Evolutionary conservation across 2,888 invertebrate species (phyloP).

Genomic region (Drosophila paracracens): DNA sequence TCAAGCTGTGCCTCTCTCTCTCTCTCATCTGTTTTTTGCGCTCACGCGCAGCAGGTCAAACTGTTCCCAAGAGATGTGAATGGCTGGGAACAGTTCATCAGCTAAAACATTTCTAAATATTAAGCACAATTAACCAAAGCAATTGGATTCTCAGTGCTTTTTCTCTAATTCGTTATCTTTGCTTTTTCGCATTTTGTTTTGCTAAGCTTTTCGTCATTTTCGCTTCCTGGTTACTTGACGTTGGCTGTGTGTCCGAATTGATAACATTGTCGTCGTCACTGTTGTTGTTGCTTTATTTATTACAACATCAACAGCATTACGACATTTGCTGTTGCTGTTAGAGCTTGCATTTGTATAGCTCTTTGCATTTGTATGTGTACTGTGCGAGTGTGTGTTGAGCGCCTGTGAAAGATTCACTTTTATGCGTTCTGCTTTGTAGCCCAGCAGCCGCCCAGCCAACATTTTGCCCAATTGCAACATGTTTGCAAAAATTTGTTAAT

Average conservation of each 20-base stretch:
- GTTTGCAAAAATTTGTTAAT: not conserved
- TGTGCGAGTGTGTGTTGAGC: constrained; percentile 38
- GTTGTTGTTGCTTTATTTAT: constrained; percentile 61
- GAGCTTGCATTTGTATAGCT: constrained; percentile 48
- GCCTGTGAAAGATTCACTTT: constrained; percentile 72
- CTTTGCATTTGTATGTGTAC: constrained; percentile 35
- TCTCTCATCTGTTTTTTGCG: constrained; percentile 21
- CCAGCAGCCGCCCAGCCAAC: constrained; percentile 55
- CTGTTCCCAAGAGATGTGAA: constrained; percentile 58
- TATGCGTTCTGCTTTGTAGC: constrained; percentile 46
- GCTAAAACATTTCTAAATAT: constrained; percentile 39
- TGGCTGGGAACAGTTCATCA: constrained; percentile 61
- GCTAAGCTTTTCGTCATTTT: constrained; percentile 65
- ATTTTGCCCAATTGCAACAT: constrained; percentile 24
- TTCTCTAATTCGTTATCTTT: constrained; percentile 37
- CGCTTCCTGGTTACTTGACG: constrained; percentile 68
- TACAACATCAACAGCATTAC: constrained; percentile 80
- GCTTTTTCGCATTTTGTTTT: constrained; percentile 58
- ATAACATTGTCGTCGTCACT: constrained; percentile 56
- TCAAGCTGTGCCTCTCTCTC: constrained; percentile 23
- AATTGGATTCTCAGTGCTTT: constrained; percentile 41
- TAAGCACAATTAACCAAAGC: constrained; percentile 53
- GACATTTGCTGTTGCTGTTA: constrained; percentile 67
- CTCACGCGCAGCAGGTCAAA: constrained; percentile 57
- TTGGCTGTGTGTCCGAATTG: constrained; percentile 57